Percentiles rank a stretch among this genome's conserved stretches.
Conservation (phyloP, 2,888 invertebrate genomes). For the Eilema depressum region DNA sequence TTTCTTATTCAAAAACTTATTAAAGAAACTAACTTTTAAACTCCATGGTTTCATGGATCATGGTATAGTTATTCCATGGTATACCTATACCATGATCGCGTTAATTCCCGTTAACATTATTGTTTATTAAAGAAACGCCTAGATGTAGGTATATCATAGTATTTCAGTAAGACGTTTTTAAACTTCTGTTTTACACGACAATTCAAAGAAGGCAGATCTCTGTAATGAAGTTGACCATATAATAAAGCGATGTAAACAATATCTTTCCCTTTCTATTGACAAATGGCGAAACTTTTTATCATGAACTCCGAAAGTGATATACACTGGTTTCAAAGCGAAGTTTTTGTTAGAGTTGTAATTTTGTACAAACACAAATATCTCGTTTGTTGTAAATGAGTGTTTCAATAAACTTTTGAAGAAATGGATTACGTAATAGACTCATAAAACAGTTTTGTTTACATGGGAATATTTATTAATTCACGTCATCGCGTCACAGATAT, state of each 20-base stretch:
- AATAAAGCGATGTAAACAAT: background rate
- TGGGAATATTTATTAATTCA: background rate
- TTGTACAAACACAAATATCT: background rate
- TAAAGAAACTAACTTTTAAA: no score
- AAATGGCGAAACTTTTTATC: slow-evolving; percentile 7
- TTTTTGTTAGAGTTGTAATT: background rate
- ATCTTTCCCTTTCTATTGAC: background rate
- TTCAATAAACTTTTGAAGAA: background rate
- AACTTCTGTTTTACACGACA: no score
- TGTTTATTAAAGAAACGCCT: no score
- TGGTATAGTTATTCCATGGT: no score
- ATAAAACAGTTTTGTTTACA: background rate
- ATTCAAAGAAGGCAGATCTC: no score
- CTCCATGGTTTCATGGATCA: no score
- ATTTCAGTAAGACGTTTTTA: no score
- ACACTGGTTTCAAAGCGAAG: background rate
- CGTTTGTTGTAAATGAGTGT: background rate
- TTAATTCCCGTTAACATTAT: no score
- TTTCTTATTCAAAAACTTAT: no score
- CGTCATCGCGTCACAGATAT: background rate
- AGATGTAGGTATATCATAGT: no score
- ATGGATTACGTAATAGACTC: background rate
- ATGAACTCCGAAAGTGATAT: background rate
- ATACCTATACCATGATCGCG: no score
- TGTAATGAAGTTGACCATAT: background rate